phyloP scores from a whole-genome alignment of 2,113 vertebrate species.

The Otolemur garnettii region DNA sequence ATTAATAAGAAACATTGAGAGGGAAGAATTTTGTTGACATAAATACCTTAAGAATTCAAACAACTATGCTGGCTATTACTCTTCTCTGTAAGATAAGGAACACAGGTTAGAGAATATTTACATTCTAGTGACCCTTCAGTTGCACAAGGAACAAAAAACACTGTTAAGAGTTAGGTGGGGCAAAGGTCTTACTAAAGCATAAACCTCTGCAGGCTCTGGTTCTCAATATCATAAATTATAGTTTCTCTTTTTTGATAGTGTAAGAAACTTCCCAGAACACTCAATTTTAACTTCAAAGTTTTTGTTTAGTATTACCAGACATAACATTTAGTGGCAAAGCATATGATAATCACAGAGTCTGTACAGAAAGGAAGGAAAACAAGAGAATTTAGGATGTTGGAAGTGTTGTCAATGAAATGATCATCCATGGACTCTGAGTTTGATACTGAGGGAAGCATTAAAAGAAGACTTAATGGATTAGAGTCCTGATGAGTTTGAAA shows the following conservation, averaged over 20 bases:
- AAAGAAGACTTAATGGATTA: conserved; percentile 4
- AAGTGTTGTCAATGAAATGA: conserved; percentile 14
- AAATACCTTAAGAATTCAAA: conserved; percentile 51
- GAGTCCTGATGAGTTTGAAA: conserved; percentile 30
- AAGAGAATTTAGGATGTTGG: neutral
- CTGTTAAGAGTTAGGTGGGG: neutral
- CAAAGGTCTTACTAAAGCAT: conserved; percentile 52
- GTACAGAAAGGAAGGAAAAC: neutral
- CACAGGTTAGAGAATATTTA: conserved; percentile 36
- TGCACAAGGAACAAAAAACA: conserved; percentile 45
- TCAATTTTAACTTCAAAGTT: conserved; percentile 24
- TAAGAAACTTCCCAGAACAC: conserved; percentile 54
- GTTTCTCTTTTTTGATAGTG: neutral
- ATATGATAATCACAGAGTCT: neutral
- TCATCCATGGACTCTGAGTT: neutral
- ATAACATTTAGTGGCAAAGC: conserved; percentile 3
- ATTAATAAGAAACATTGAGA: conserved; percentile 5
- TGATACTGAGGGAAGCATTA: neutral
- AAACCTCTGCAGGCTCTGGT: neutral
- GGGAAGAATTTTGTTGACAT: neutral
- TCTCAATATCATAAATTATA: conserved; percentile 17
- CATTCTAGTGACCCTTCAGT: neutral
- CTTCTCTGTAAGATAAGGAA: conserved; percentile 32
- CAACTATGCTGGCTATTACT: neutral
- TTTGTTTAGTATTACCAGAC: conserved; percentile 22